Conservation (phyloP, 1,140 invertebrate species). For the Sycobia sp. region DNA sequence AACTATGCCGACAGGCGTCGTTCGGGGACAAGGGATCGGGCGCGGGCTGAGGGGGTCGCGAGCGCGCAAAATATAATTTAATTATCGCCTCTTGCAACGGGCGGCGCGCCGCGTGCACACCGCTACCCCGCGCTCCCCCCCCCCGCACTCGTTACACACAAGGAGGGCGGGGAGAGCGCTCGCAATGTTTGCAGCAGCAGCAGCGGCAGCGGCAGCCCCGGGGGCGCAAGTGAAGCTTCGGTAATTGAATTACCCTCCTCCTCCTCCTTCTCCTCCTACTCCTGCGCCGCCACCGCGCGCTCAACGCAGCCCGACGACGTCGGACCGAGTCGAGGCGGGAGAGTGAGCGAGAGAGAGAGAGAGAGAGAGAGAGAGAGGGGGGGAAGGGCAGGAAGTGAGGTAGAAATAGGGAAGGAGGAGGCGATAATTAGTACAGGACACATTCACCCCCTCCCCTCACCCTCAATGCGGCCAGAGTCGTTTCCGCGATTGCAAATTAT, state of each 20-base stretch:
- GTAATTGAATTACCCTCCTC: slow-evolving; percentile 2
- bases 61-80: slow-evolving; percentile 9
- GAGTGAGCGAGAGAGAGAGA: too few species aligned
- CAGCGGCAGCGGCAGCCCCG: too few species aligned
- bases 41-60: too few species aligned
- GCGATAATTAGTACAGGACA: slow-evolving; percentile 21
- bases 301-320: neutral
- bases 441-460: too few species aligned
- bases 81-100: neutral
- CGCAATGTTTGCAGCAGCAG: neutral
- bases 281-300: neutral
- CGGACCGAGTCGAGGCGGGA: neutral
- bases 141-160: neutral
- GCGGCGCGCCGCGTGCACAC: neutral
- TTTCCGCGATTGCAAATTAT: slow-evolving; percentile 19
- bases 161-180: neutral
- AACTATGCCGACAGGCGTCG: neutral
- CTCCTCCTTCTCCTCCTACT: neutral
- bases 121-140: neutral
- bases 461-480: too few species aligned
- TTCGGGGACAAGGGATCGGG: too few species aligned
- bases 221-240: neutral
- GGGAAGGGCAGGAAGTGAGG: too few species aligned
- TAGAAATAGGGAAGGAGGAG: neutral
- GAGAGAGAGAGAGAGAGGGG: neutral